phyloP scores from a whole-genome alignment of 2,797 vertebrate genomes.

The Platalea minor region DNA sequence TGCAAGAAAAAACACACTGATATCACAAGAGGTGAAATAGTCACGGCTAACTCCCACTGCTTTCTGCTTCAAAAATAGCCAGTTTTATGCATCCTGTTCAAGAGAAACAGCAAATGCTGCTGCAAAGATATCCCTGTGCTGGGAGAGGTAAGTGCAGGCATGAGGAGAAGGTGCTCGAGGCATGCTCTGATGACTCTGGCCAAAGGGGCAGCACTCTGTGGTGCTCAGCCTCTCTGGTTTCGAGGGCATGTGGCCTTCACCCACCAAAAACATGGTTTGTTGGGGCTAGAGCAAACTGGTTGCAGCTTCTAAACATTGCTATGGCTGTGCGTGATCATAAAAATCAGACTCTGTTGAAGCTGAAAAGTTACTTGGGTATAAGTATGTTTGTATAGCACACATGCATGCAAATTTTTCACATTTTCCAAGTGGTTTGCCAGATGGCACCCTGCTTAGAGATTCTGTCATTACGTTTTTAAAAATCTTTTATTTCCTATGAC shows the following conservation, averaged over 20 bases:
- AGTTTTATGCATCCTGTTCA: not conserved
- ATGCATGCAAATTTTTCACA: not conserved
- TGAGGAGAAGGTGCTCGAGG: rapidly evolving
- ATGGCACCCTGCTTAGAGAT: not conserved
- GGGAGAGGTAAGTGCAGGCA: not conserved
- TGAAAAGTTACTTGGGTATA: not conserved
- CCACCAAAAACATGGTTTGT: not conserved
- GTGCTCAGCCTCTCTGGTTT: not conserved
- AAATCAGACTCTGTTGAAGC: not conserved
- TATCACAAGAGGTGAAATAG: not conserved
- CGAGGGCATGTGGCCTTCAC: not conserved
- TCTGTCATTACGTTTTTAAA: not conserved
- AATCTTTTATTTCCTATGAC: not conserved
- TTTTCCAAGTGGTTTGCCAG: not conserved
- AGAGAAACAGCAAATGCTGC: not conserved
- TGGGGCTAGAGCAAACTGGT: not conserved
- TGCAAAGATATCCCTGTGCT: not conserved
- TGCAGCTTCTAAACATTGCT: not conserved
- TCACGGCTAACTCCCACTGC: not conserved
- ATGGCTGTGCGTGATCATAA: not conserved
- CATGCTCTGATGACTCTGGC: rapidly evolving
- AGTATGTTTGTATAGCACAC: not conserved
- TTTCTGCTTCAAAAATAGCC: not conserved
- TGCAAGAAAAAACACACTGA: not conserved
- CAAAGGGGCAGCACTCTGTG: not conserved